Conservation (phyloP, 2,888 invertebrate species). For the Chorisops tibialis region DNA sequence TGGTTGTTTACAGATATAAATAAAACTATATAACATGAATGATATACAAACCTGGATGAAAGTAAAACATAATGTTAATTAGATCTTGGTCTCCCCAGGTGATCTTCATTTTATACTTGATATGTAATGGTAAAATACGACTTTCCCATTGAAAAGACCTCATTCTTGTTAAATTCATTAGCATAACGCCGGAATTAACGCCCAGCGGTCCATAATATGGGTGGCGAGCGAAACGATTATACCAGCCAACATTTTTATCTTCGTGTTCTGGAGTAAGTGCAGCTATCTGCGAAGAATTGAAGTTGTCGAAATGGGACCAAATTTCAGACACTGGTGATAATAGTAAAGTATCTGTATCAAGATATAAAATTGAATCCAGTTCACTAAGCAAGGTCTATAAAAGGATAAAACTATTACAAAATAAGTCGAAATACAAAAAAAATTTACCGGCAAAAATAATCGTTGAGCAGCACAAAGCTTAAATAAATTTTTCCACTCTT, state of each 20-base stretch:
- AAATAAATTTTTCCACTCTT: conserved; percentile 85
- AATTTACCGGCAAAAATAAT: conserved; percentile 91
- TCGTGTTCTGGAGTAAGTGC: conserved; percentile 88
- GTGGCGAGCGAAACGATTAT: conserved; percentile 91
- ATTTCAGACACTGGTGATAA: conserved; percentile 76
- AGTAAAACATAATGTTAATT: conserved; percentile 81
- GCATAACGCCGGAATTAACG: conserved; percentile 94
- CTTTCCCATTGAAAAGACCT: conserved; percentile 80
- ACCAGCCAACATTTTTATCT: conserved; percentile 91
- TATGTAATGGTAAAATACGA: conserved; percentile 78
- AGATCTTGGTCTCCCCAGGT: conserved; percentile 98
- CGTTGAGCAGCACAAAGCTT: conserved; percentile 93
- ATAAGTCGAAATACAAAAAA: conserved; percentile 49
- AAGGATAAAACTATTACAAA: conserved; percentile 31
- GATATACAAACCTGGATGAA: conserved; percentile 62
- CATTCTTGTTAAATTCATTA: conserved; percentile 95
- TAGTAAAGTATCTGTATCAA: conserved; percentile 90
- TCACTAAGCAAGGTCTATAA: conserved; percentile 72
- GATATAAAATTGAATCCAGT: conserved; percentile 82
- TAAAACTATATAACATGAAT: too few species aligned
- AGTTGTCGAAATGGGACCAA: conserved; percentile 77
- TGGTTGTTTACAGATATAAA: too few species aligned
- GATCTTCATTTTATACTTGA: conserved; percentile 78
- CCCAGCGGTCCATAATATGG: conserved; percentile 82
- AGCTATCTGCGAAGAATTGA: conserved; percentile 83